Base-by-base conservation (phyloP, 2,888 invertebrate species). In the Pyrochroa serraticornis region DNA sequence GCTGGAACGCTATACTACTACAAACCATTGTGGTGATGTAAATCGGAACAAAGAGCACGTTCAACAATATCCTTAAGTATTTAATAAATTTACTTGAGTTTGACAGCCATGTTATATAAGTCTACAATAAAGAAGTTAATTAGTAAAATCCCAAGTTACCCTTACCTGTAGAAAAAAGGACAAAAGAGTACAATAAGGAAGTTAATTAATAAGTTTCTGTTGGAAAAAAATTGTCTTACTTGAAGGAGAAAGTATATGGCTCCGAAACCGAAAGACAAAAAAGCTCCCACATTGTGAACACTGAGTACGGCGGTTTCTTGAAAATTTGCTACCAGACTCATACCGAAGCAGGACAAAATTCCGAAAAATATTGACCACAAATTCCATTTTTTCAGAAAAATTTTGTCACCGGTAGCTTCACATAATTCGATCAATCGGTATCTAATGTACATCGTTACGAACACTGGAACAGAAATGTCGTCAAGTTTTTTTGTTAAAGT, bases 301-400 rank as follows among this genome's bases (percentile, higher is more conserved):
- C 73, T 70, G 12, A 82, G 70, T 0, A 83, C 79, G 56, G 80
- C 80, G 1, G 82, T 81, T 75, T 86, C 84, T 79, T 86, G 87
- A 73, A 87, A 87, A 73, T 85, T 85, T 1, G 84, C 87, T 1
- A 85, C 83, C 43, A 87, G 72, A 59, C 81, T 82, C 5, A 84
- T 74, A 0, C 87, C 87, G 33, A 85, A 70, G 39, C 83, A 80
- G 5, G 83, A 78, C 0, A 83, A 32, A 13, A 79, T 68, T 6
- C 87, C 87, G 31, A 84, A 68, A 43, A 79, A 67, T 0, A 82
- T 70, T 2, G 83, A 76, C 2, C 74, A 49, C 50, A 52, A 62
- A 42, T 73, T 73, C 36, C 66, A 37, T 3, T 5, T 2, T 38
- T 50, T 48, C 9, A 49, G 55, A 30, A 52, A 57, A 34, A 64